Conservation (phyloP, 2,888 invertebrate species). For the Ornithoptera alexandrae region DNA sequence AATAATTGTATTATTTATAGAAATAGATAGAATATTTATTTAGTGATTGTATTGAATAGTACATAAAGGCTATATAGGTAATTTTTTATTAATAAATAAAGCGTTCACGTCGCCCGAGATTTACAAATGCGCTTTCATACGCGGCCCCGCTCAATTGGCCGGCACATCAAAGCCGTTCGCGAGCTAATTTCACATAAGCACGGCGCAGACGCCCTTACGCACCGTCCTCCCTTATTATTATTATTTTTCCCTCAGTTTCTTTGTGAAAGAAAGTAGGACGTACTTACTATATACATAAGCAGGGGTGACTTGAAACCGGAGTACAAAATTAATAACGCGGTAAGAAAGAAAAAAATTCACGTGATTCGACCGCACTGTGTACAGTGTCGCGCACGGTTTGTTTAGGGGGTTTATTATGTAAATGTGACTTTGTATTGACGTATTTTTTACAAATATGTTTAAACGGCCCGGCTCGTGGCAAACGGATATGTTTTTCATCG, state of each 20-base stretch:
- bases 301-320: constrained; percentile 69
- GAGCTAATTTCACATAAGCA: constrained; percentile 78
- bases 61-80: constrained; percentile 31
- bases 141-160: constrained; percentile 65
- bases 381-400: constrained; percentile 65
- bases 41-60: neutral
- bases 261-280: constrained; percentile 67
- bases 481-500: constrained; percentile 54
- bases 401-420: constrained; percentile 74
- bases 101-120: constrained; percentile 51
- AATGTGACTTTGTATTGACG: constrained; percentile 63
- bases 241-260: constrained; percentile 70
- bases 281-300: constrained; percentile 56
- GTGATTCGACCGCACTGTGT: constrained; percentile 69
- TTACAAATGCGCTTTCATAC: constrained; percentile 70
- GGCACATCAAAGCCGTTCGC: constrained; percentile 72
- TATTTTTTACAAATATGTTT: constrained; percentile 64
- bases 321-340: constrained; percentile 75
- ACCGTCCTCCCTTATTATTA: constrained; percentile 58
- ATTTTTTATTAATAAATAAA: constrained; percentile 44
- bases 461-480: constrained; percentile 69
- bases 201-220: constrained; percentile 70
- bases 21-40: no score
- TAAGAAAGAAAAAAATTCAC: constrained; percentile 52
- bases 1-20: no score